These are phyloP conservation scores for Micropoecilia bifurca DNA, from an alignment of 2,797 vertebrate genomes.

Conservation along the genomic window DNA sequence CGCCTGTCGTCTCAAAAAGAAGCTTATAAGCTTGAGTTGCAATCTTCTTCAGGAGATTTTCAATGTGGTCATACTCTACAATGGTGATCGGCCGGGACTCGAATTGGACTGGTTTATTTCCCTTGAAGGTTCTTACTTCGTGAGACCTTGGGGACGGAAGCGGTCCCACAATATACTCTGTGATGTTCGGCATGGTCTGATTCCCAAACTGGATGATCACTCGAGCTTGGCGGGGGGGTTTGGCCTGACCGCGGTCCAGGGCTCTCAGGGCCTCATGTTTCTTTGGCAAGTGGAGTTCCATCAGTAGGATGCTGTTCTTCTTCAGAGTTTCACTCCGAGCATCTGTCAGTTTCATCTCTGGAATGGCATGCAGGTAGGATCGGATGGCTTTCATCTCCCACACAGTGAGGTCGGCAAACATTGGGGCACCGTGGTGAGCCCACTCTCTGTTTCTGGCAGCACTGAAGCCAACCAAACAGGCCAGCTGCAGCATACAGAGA, in stretches of 20 bases:
- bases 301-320: slow-evolving; percentile 90
- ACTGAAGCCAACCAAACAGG: slow-evolving; percentile 42
- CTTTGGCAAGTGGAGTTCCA: slow-evolving; percentile 88
- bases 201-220: slow-evolving; percentile 88
- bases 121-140: slow-evolving; percentile 58
- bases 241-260: slow-evolving; percentile 78
- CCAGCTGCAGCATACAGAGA: slow-evolving; percentile 63
- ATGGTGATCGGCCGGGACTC: slow-evolving; percentile 80
- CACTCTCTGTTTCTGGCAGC: slow-evolving; percentile 70
- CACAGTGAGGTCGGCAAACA: slow-evolving; percentile 87
- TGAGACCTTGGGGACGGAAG: slow-evolving; percentile 83
- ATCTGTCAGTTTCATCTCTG: slow-evolving; percentile 79
- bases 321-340: slow-evolving; percentile 62
- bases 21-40: slow-evolving; percentile 77
- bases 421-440: slow-evolving; percentile 80
- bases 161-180: slow-evolving; percentile 89
- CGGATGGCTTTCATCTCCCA: slow-evolving; percentile 84
- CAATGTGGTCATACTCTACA: slow-evolving; percentile 82
- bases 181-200: slow-evolving; percentile 84
- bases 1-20: slow-evolving; percentile 83
- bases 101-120: slow-evolving; percentile 68
- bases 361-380: slow-evolving; percentile 81
- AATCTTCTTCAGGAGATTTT: slow-evolving; percentile 49
- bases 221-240: slow-evolving; percentile 84
- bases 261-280: slow-evolving; percentile 85